Base-by-base conservation (phyloP, 2,797 vertebrate genomes). In the Alca torda region DNA sequence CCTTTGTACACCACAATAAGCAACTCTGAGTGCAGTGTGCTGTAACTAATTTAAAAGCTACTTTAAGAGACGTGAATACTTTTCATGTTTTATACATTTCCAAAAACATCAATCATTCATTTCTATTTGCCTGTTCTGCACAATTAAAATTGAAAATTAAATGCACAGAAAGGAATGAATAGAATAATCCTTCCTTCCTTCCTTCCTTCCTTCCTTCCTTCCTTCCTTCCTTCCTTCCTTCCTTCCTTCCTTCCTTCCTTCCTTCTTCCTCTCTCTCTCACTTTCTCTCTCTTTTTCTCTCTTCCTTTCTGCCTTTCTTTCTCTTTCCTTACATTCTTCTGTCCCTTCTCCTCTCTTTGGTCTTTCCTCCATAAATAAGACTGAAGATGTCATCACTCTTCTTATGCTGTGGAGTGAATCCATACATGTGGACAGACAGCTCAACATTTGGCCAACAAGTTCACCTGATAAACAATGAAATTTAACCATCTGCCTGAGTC, bases 1-100 rank as follows among this genome's bases (percentile, higher is more conserved):
- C 51, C 67, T 74, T 70, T 65, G n/a, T 86, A 88, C 50, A 56
- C 61, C 70, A 63, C 31, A 81, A 28, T 51, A 87, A 94, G 69
- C 53, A 88, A 73, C 67, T 96, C 90, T 84, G 85, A 95, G 65
- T 79, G 59, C 75, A 84, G 83, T 78, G 28, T 76, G 45, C 33
- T 91, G 54, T 74, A 90, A 94, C 84, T 84, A 85, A 89, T 53
- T 54, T 53, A 94, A 96, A 96, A 95, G 28, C 19, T 59, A 30
- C 13, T 20, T 95, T 54, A 79, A 93, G 37, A 78, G 61, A 94
- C 90, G 31, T 41, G 48, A 59, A 31, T 93, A 39, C 41, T 92
- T 75, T 56, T 89, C 64, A 89, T 92, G 65, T 72, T 93, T 93
- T 92, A 48, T 56, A 69, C 41, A 28, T 84, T 94, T 85, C 61